Base-by-base conservation (phyloP, 2,797 vertebrate species). In the Peromyscus melanophrys region DNA sequence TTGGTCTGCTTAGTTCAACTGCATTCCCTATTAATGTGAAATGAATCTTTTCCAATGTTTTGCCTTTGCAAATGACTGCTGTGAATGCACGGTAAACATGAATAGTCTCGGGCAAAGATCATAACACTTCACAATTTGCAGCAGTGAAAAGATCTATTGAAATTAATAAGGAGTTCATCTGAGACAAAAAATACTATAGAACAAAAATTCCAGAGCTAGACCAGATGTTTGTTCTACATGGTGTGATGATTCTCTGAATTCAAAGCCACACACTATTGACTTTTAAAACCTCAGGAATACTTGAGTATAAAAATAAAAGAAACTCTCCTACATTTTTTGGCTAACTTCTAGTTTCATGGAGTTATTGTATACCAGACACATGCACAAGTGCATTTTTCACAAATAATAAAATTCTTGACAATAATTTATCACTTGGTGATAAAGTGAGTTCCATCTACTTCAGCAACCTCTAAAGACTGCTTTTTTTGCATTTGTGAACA, bases 401-500 rank as follows among this genome's bases (percentile, higher is more conserved):
- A 1, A 89, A 29, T 81, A 97, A 63, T 14, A 90, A 98, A 97
- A 97, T 6, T n/a, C 89, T 91, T 95, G 93, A 88, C 46, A 92
- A 61, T 37, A 87, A 90, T 95, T 96, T 11, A 69, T 25, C 55
- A 92, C 77, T 92, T 82, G 88, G 14, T 78, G 49, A 46, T 85
- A 95, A 93, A 82, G 34, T 84, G 55, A 34, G 25, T 13, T 92
- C 75, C 3, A 12, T 81, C 69, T 94, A 90, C 43, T 90, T 81
- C 63, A 97, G 80, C 83, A 96, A 37, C 77, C 89, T 92, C 71
- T 19, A 71, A 96, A 97, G 83, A 92, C 25, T 61, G 52, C 52
- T 97, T 92, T 89, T 89, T 46, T 78, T 96, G 29, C 4, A 97
- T 98, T 89, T 77, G 49, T 69, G 73, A 97, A 82, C 98, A 57